Base-by-base conservation (phyloP, 92 coral and sea anemone species). In the Actinernus sp. region DNA sequence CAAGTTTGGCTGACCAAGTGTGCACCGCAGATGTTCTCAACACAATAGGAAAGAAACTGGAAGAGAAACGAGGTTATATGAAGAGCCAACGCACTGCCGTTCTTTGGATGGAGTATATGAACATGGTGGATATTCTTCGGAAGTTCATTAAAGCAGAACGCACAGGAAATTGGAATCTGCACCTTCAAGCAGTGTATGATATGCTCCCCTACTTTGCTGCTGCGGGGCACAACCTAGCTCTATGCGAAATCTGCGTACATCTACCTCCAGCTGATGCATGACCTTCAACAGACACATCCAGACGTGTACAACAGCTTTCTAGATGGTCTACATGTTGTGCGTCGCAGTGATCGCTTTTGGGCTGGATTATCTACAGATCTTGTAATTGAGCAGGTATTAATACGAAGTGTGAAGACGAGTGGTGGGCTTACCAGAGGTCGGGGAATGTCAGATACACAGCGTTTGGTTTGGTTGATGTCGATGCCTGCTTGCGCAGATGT, bases 151-250 rank as follows among this genome's bases (percentile, higher is more conserved):
- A 54, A 63, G 87, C 68, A 12, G 87, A 80, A 33, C 67, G 87
- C 26, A 62, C 74, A 2, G 87, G 74, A 11, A 44, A 80, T 25
- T 80, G 74, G 79, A 43, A 24, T 6, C 80, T 80, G 3, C 87
- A 80, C 39, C 87, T 82, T 11, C 69, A 58, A 29, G 67, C 70
- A 1, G 57, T 73, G 10, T 2, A 49, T 25, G 71, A 73, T 18
- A 73, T 73, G 88, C 44, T 73, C 1, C 77, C 88, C 17, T 82
- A 82, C 39, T 82, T 82, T 65, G 88, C 77, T 10, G 56, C 76
- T 10, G 61, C 88, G 0, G 77, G 88, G 2, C 77, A 82, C 26
- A 73, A 63, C 30, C 45, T n/a, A n/a, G n/a, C n/a, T n/a, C n/a
- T n/a, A n/a, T n/a, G n/a, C n/a, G n/a, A n/a, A n/a, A n/a, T n/a